These are phyloP conservation scores for Drosophila aff. DNA, from an alignment of 1,140 invertebrate species.

Conservation along the genomic window DNA sequence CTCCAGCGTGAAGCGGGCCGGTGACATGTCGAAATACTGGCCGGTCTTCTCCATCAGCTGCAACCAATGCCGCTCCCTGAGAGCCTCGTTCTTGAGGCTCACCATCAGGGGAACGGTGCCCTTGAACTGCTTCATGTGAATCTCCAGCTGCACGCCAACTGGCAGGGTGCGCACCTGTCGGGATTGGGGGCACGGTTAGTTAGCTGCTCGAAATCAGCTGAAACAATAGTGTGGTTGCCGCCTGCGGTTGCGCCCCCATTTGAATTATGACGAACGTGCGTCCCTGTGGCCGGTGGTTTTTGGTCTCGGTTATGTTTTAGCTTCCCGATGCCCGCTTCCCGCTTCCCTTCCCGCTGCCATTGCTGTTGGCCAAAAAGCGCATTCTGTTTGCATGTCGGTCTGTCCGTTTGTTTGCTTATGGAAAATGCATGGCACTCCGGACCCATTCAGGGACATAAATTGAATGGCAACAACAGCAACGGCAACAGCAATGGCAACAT, in stretches of 20 bases:
- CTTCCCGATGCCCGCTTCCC: not conserved
- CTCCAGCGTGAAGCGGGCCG: slow-evolving; percentile 93
- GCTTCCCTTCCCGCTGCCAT: slow-evolving; percentile 2
- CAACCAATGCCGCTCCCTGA: slow-evolving; percentile 95
- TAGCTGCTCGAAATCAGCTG: slow-evolving; percentile 73
- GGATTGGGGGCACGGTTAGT: slow-evolving; percentile 45
- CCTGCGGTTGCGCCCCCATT: slow-evolving; percentile 56
- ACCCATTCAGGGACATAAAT: slow-evolving; percentile 65
- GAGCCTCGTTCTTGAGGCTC: slow-evolving; percentile 95
- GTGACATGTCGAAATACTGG: slow-evolving; percentile 93
- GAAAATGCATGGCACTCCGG: slow-evolving; percentile 60
- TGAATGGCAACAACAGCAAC: slow-evolving; percentile 52
- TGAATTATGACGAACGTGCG: slow-evolving; percentile 73
- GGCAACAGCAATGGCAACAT: slow-evolving; percentile 1
- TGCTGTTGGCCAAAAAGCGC: slow-evolving; percentile 65
- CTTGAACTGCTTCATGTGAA: slow-evolving; percentile 95
- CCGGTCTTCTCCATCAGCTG: slow-evolving; percentile 94
- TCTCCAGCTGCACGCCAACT: slow-evolving; percentile 89
- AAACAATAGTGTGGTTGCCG: slow-evolving; percentile 75
- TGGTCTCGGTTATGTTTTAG: slow-evolving; percentile 51
- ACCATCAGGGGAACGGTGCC: slow-evolving; percentile 94
- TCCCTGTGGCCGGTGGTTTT: slow-evolving; percentile 46
- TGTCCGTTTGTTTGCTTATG: slow-evolving; percentile 67
- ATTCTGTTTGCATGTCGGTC: slow-evolving; percentile 62
- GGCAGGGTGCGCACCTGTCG: slow-evolving; percentile 86